Conservation (phyloP, 2,888 invertebrate species). For the Parnassius apollo region DNA sequence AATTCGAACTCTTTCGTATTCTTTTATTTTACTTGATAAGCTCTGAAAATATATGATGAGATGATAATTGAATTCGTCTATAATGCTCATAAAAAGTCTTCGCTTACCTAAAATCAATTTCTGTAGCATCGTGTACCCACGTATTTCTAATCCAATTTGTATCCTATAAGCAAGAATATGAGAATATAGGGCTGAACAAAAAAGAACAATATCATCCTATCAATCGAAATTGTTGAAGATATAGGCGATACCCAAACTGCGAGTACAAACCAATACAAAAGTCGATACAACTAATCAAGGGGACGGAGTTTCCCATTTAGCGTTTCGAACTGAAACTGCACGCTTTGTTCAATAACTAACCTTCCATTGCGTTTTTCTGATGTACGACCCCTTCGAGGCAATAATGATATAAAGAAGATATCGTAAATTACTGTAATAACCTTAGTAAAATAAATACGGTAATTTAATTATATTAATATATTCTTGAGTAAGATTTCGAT, state of each 20-base stretch:
- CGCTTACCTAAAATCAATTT: slow-evolving; percentile 45
- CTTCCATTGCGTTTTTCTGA: slow-evolving; percentile 4
- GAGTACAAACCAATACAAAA: slow-evolving; percentile 28
- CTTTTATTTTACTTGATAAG: slow-evolving; percentile 3
- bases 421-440: too few relatives aligned
- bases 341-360: slow-evolving; percentile 15
- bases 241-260: slow-evolving; percentile 40
- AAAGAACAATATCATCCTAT: slow-evolving; percentile 49
- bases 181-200: slow-evolving; percentile 47
- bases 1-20: not conserved
- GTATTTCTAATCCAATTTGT: slow-evolving; percentile 57
- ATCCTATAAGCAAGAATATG: slow-evolving; percentile 55
- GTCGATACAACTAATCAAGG: slow-evolving; percentile 24
- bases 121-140: slow-evolving; percentile 44
- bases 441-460: too few relatives aligned
- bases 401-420: too few relatives aligned
- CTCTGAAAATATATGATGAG: slow-evolving; percentile 2
- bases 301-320: slow-evolving; percentile 21
- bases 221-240: slow-evolving; percentile 47
- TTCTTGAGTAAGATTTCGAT: too few relatives aligned
- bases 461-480: too few relatives aligned
- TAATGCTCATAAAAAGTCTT: slow-evolving; percentile 44
- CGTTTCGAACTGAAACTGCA: slow-evolving; percentile 16
- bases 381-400: too few relatives aligned
- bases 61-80: slow-evolving; percentile 28